Conservation (phyloP, 2,888 invertebrate genomes). For the Ochropleura leucogaster region DNA sequence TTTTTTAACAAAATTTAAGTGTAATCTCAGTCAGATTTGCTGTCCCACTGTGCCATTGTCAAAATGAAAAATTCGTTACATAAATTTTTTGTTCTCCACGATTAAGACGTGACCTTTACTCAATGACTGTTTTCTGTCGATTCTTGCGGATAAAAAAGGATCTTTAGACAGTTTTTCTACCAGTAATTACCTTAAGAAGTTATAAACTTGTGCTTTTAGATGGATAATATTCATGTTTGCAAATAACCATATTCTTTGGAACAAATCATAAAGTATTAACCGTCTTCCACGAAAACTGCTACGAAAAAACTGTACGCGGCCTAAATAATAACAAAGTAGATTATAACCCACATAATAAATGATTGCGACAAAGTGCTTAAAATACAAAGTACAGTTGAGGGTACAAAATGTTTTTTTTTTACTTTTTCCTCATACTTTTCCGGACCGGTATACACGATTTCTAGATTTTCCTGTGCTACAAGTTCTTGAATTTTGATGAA, state of each 20-base stretch:
- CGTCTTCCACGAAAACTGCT: constrained; percentile 3
- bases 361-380: neutral
- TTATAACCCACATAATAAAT: neutral
- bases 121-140: constrained; percentile 65
- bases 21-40: constrained; percentile 18
- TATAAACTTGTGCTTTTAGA: constrained; percentile 16
- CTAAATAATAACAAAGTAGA: neutral
- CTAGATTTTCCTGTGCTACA: constrained; percentile 49
- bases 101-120: constrained; percentile 65
- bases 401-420: neutral
- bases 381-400: neutral
- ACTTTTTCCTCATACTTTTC: constrained; percentile 17
- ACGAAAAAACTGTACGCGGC: neutral
- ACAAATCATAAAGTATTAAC: neutral
- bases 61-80: constrained; percentile 47
- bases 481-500: constrained; percentile 44
- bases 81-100: constrained; percentile 56
- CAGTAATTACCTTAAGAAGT: neutral
- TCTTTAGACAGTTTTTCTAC: constrained; percentile 45
- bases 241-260: neutral
- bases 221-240: neutral
- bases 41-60: constrained; percentile 35
- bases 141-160: constrained; percentile 48
- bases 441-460: constrained; percentile 30
- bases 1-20: constrained; percentile 10